Base-by-base conservation (phyloP, 2,888 invertebrate genomes). In the Junonia oenone region DNA sequence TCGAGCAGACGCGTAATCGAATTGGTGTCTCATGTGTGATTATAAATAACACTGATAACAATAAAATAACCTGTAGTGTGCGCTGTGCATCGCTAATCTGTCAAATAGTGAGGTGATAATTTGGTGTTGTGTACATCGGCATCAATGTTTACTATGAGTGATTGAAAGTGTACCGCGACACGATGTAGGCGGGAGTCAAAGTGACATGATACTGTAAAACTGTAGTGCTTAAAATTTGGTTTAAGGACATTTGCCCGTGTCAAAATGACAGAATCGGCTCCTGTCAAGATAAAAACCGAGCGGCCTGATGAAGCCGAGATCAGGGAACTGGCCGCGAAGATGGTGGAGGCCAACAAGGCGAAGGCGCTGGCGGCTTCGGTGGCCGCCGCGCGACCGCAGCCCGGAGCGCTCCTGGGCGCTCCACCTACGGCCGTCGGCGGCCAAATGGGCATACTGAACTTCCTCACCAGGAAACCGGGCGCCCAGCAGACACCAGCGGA, bases 241-340 rank as follows among this genome's bases (percentile, higher is more conserved):
- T 37, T 33, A 14, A 40, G 11, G 29, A 46, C n/a, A 27, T 33
- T 22, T 40, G 45, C 29, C 38, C 19, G 22, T 46, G 49, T 64
- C 66, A 82, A 75, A 67, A 87, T 84, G 85, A 81, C 83, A 64
- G 76, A 76, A 48, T 58, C 65, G 71, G 76, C 64, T 55, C 60
- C 62, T 68, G 90, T 92, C 63, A 90, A 91, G 71, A 93, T 95
- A 63, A 95, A 95, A 81, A 92, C 93, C 67, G 95, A 95, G 84
- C 91, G 93, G 79, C 94, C 94, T 63, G 96, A 97, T 91, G 97
- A 97, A 81, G 95, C 95, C 67, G 97, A 97, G 90, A 97, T 97
- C 75, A 91, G 93, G 73, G 96, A 95, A 83, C 77, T 97, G 89
- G 97, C 97, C 66, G 95, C 95, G 71, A 96, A 96, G 86, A 94